Conservation (phyloP, 92 coral and sea anemone genomes). For the Diadumene lineata region DNA sequence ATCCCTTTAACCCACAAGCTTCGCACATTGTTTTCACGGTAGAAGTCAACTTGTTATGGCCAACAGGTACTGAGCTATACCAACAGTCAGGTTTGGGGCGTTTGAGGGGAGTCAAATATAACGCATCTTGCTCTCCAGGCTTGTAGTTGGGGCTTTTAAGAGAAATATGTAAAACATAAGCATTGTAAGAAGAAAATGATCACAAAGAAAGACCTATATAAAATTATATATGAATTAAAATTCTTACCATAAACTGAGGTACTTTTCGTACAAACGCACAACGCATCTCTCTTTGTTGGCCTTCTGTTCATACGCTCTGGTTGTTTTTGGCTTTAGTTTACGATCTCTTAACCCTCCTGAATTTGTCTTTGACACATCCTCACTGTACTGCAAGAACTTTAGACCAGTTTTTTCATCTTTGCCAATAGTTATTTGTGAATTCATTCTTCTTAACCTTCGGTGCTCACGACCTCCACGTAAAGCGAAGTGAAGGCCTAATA, state of each 20-base stretch:
- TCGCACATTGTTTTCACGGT: no score
- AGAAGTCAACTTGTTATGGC: no score
- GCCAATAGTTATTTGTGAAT: slow-evolving; percentile 20
- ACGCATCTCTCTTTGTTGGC: slow-evolving; percentile 30
- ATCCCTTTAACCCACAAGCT: no score
- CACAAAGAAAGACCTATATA: no score
- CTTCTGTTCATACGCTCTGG: slow-evolving; percentile 40
- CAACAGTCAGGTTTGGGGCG: no score
- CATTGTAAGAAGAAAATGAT: no score
- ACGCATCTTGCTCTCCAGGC: no score
- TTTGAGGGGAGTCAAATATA: no score
- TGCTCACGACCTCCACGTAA: slow-evolving; percentile 35
- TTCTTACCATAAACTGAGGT: slow-evolving; percentile 41
- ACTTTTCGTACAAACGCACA: slow-evolving; percentile 44
- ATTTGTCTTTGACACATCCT: slow-evolving; percentile 29
- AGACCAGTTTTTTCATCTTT: slow-evolving; percentile 13
- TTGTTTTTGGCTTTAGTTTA: slow-evolving; percentile 14
- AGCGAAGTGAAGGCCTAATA: slow-evolving; percentile 46
- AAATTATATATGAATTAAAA: no score
- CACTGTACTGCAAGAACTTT: slow-evolving; percentile 16
- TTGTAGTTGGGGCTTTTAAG: no score
- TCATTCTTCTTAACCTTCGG: slow-evolving; percentile 16
- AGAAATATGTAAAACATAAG: no score
- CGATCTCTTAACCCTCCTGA: slow-evolving; percentile 15
- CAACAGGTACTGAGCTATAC: no score